Conservation (phyloP, 2,113 vertebrate species). For the Orycteropus afer region DNA sequence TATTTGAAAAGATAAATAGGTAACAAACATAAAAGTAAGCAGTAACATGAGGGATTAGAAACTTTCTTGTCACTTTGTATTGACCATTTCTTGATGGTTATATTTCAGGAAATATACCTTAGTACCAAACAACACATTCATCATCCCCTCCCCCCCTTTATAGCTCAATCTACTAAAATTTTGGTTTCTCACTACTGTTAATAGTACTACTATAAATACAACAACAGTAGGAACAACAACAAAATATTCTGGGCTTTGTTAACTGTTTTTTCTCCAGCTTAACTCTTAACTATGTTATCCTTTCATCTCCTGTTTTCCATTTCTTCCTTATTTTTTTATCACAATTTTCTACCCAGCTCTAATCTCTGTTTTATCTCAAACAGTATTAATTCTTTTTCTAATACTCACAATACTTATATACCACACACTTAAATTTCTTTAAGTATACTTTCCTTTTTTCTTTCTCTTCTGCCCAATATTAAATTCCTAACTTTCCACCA, state of each 20-base stretch:
- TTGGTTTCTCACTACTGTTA: neutral
- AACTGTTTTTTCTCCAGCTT: neutral
- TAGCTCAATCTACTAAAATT: neutral
- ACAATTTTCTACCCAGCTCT: neutral
- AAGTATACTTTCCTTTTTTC: neutral
- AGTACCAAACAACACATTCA: neutral
- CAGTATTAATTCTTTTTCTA: neutral
- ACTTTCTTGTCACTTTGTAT: neutral
- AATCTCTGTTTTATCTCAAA: neutral
- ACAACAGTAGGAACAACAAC: neutral
- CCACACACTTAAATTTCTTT: neutral
- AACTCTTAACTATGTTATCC: neutral
- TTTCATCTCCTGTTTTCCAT: slow-evolving; percentile 42
- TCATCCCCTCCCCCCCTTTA: neutral
- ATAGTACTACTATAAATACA: neutral
- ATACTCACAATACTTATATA: neutral
- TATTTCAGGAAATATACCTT: neutral
- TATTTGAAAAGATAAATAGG: slow-evolving; percentile 79
- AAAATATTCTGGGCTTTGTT: neutral
- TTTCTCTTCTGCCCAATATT: neutral
- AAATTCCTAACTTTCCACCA: neutral
- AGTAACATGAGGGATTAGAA: neutral
- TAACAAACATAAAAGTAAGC: slow-evolving; percentile 59
- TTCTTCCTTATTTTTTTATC: slow-evolving; percentile 39
- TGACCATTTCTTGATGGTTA: neutral